Conservation (phyloP, 2,888 invertebrate species). For the Spicauda simplicius region DNA sequence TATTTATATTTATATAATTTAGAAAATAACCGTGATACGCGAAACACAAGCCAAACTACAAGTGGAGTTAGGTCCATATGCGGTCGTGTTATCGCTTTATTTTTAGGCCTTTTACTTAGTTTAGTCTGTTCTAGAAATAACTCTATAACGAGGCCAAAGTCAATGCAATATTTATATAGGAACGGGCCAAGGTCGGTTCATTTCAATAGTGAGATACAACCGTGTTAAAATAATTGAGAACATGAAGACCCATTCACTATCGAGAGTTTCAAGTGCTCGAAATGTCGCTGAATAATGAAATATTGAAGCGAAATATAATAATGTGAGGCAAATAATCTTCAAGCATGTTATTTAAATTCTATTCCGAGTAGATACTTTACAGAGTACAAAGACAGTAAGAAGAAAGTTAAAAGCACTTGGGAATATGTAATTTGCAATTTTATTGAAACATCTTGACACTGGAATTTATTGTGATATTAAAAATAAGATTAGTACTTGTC, state of each 20-base stretch:
- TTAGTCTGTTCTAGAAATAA: conserved; percentile 29
- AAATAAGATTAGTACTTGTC: too few species aligned
- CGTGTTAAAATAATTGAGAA: conserved; percentile 36
- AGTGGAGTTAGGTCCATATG: background rate
- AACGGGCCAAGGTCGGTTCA: conserved; percentile 18
- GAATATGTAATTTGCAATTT: too few species aligned
- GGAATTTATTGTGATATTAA: too few species aligned
- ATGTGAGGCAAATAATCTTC: conserved; percentile 4
- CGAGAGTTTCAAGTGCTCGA: conserved; percentile 25
- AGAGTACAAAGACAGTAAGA: too few species aligned
- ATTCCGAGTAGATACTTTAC: too few species aligned
- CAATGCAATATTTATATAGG: conserved; percentile 30
- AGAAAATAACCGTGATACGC: background rate
- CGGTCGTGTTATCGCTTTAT: conserved; percentile 1
- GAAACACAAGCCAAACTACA: background rate
- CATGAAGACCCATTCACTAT: conserved; percentile 27
- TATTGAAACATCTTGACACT: too few species aligned
- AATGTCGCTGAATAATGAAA: conserved; percentile 36
- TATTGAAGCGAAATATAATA: conserved; percentile 14
- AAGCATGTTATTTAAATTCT: background rate
- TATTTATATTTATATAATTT: background rate
- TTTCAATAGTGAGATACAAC: conserved; percentile 29
- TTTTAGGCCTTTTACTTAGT: conserved; percentile 22
- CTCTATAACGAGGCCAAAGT: conserved; percentile 30
- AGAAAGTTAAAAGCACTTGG: too few species aligned